A percentile compares a stretch with the other conserved stretches of the same genome.
phyloP scores from a whole-genome alignment of 2,113 vertebrate genomes.

The Pyrgilauda ruficollis region DNA sequence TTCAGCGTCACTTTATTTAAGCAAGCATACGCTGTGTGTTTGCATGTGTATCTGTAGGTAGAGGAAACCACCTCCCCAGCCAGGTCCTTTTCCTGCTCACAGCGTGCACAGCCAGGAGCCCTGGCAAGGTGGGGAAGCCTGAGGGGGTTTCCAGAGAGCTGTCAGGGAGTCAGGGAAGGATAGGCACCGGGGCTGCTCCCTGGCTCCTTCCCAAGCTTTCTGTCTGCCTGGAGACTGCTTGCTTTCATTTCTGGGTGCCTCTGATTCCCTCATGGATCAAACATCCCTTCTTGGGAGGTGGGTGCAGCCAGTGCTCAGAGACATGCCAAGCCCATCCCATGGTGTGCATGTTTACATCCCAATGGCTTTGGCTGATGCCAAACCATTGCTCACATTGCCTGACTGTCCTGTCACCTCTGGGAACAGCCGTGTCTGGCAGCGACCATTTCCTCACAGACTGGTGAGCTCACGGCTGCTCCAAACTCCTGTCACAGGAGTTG shows the following conservation, averaged over 20 bases:
- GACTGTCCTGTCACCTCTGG: not conserved
- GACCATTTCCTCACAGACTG: conserved; percentile 17
- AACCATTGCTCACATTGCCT: not conserved
- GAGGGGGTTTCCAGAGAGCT: not conserved
- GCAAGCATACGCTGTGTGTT: not conserved
- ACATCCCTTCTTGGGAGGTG: not conserved
- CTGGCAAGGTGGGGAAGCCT: not conserved
- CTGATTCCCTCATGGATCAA: not conserved
- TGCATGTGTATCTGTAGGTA: not conserved
- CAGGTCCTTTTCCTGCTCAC: not conserved
- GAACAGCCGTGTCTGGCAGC: conserved; percentile 31
- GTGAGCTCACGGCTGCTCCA: not conserved
- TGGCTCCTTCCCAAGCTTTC: not conserved
- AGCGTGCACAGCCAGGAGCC: rapidly evolving
- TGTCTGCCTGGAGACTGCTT: not conserved
- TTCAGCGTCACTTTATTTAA: not conserved
- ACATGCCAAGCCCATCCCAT: rapidly evolving
- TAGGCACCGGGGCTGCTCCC: rapidly evolving
- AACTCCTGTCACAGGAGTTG: not conserved
- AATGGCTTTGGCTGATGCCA: not conserved
- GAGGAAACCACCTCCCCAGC: not conserved
- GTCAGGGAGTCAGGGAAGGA: not conserved
- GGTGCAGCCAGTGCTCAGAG: not conserved
- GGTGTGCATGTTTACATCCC: not conserved
- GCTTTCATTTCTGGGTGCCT: not conserved